Percentiles rank a stretch among this genome's conserved stretches.
Evolutionary conservation across 2,888 invertebrate species (phyloP).

Genomic region (Brenthis daphne): DNA sequence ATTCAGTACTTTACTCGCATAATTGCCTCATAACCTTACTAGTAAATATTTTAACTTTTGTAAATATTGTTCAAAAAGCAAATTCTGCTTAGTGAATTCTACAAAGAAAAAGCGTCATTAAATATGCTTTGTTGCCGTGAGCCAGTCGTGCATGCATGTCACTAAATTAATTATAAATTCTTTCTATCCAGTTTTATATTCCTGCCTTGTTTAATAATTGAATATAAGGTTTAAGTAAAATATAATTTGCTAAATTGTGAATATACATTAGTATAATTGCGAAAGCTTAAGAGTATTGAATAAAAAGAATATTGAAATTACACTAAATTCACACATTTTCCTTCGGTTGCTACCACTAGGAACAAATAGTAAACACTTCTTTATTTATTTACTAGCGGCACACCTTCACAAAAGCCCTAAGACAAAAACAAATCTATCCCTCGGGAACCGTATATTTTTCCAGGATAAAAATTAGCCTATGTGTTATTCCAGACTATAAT

Average conservation of each 20-base stretch:
- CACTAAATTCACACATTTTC: not conserved
- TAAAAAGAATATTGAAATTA: not conserved
- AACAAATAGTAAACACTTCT: no score
- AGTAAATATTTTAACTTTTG: not conserved
- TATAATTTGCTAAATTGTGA: not conserved
- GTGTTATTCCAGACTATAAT: no score
- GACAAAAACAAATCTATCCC: no score
- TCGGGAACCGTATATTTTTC: no score
- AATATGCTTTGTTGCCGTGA: conserved; percentile 10
- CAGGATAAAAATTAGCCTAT: no score
- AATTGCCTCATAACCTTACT: not conserved
- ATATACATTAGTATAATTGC: not conserved
- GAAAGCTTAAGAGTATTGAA: no score
- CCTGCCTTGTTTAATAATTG: not conserved
- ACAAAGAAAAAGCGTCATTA: conserved; percentile 16
- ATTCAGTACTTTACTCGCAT: no score
- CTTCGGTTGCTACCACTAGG: no score
- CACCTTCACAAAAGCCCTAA: no score
- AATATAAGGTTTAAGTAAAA: not conserved
- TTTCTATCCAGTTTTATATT: not conserved
- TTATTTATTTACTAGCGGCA: no score
- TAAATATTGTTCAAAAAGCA: not conserved
- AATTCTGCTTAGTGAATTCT: not conserved
- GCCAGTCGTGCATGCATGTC: conserved; percentile 9
- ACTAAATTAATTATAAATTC: conserved; percentile 11